Base-by-base conservation (phyloP, 1,140 invertebrate species). In the Drosophila tsacasi region DNA sequence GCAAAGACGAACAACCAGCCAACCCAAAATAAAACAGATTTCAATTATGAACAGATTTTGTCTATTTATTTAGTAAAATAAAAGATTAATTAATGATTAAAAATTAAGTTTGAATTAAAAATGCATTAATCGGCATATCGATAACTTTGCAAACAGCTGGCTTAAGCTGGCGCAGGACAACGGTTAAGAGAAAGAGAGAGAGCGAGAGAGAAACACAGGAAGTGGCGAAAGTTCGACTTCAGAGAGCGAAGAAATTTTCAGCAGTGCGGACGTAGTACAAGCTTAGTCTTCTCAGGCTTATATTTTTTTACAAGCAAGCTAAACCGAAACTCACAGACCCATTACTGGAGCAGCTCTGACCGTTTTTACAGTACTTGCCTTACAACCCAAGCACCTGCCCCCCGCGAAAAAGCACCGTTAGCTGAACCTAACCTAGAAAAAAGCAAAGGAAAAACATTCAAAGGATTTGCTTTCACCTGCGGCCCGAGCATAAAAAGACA, bases 161-260 rank as follows among this genome's bases (percentile, higher is more conserved):
- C 21, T n/a, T 50, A 44, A 32, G 21, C 39, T 44, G 52, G 67
- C 83, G 84, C 83, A 86, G 83, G 83, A 86, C 76, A 77, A 58
- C 23, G 50, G 58, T 27, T 17, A 30, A 47, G 37, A 40, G 32
- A 40, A 37, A 60, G 61, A 27, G 12, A 12, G 44, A 8, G 15
- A 37, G n/a, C 13, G 55, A n/a, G 76, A 57, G 81, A 65, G 49
- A 13, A 39, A 30, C 15, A 64, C 46, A 42, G 60, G 40, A 55
- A 54, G 46, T 49, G 49, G 35, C 32, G 23, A 60, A 63, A 57
- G 54, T 64, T 32, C 47, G n/a, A 35, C n/a, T 75, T 63, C 57
- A 81, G 71, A 89, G 75, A 90, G 86, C 72, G 55, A 76, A 68
- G 67, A 90, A 90, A 82, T 76, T 90, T 90, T 90, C 82, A 79